These are phyloP conservation scores for Galeopterus variegatus DNA, from an alignment of 2,113 vertebrate genomes.

Conservation along the genomic window DNA sequence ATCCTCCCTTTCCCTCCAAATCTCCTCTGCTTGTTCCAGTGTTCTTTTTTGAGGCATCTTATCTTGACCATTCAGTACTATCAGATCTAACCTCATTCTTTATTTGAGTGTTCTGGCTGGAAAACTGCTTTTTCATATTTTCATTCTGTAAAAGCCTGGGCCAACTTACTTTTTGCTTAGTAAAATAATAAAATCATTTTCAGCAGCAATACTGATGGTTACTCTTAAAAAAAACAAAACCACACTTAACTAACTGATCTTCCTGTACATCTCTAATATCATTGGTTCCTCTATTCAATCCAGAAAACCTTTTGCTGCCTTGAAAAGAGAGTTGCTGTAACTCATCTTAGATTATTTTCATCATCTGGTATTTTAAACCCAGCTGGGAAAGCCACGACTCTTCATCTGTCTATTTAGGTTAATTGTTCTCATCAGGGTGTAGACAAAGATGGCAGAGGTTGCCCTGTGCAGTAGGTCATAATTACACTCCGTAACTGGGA, in stretches of 20 bases:
- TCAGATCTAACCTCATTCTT: neutral
- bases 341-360: neutral
- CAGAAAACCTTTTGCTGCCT: neutral
- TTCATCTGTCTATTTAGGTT: neutral
- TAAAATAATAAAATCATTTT: neutral
- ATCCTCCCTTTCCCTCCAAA: neutral
- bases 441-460: neutral
- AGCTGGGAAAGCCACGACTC: fast-evolving
- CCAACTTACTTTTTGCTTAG: neutral
- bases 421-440: neutral
- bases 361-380: neutral
- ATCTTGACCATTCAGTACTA: slow-evolving; percentile 1
- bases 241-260: neutral
- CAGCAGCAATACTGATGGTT: neutral
- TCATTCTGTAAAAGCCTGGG: neutral
- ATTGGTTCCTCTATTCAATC: neutral
- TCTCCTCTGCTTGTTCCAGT: neutral
- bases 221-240: neutral
- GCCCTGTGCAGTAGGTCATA: neutral
- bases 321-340: neutral
- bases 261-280: neutral
- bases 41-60: neutral
- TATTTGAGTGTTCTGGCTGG: neutral
- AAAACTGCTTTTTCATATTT: neutral
- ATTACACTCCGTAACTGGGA: neutral